Conservation (phyloP, 2,888 invertebrate genomes). For the Macropis europaea region DNA sequence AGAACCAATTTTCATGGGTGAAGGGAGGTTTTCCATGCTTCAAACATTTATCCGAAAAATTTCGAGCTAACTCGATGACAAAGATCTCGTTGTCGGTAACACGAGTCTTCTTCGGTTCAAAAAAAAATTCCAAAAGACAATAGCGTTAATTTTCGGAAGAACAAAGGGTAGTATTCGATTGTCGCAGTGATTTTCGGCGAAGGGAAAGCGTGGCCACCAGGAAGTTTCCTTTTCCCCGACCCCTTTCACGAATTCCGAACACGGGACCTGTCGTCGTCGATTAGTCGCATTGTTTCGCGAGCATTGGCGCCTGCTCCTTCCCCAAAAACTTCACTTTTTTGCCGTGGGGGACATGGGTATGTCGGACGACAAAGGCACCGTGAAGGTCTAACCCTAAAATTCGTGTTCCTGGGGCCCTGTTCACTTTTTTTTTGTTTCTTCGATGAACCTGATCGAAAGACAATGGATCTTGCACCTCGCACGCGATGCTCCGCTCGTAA, state of each 20-base stretch:
- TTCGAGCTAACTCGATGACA: too few relatives aligned
- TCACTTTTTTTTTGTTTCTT: conserved; percentile 27
- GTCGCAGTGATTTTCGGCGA: not conserved
- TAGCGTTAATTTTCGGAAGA: not conserved
- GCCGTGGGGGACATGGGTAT: conserved; percentile 12
- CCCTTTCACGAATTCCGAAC: conserved; percentile 43
- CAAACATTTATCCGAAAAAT: too few relatives aligned
- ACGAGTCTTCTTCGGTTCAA: too few relatives aligned
- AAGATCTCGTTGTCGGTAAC: too few relatives aligned
- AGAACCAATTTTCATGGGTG: too few relatives aligned
- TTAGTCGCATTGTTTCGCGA: conserved; percentile 62
- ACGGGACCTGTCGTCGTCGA: conserved; percentile 56
- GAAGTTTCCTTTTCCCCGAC: not conserved
- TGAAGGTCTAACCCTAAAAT: conserved; percentile 70
- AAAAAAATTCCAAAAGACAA: too few relatives aligned
- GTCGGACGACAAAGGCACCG: conserved; percentile 52
- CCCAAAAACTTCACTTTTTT: conserved; percentile 44
- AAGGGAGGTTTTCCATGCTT: too few relatives aligned
- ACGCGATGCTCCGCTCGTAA: conserved; percentile 8
- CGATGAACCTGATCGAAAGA: conserved; percentile 18
- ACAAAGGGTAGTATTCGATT: not conserved
- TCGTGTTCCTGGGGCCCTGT: conserved; percentile 32
- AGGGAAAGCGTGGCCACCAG: conserved; percentile 5
- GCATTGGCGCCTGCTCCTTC: conserved; percentile 54
- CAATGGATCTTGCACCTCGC: conserved; percentile 54